Base-by-base conservation (phyloP, 2,888 invertebrate species). In the Lacanobia wlatinum region DNA sequence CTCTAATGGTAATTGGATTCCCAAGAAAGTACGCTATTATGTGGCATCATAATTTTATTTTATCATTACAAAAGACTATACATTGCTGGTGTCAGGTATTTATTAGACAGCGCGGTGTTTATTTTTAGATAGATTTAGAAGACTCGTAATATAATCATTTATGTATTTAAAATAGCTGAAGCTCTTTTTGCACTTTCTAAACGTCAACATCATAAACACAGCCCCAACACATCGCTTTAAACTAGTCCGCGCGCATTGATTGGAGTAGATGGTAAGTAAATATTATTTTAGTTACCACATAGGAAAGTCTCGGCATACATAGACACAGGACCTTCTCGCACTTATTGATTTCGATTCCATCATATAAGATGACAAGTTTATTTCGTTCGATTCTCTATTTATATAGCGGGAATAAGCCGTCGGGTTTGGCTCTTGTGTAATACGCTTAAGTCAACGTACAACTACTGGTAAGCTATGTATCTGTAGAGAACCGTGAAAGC, bases 401-500 rank as follows among this genome's bases (percentile, higher is more conserved):
- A 52, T 59, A 43, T 21, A 73, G 40, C 59, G 23, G 53, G 53
- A 34, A 50, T 55, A 73, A 50, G 56, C 62, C 52, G 56, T 12
- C 40, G 40, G 52, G 50, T 52, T 63, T 58, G 40, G 63, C 38
- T 69, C 53, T 70, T 71, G 55, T 78, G 65, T 63, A 71, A 71
- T 55, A 52, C 50, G 46, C 50, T 71, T 55, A 60, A 61, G 55
- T 69, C 55, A 59, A 70, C n/a, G 48, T 69, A 67, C 28, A 65
- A 60, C 70, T 70, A 79, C 70, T 69, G 61, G 52, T 73, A 69
- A 61, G 62, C 73, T 70, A 76, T 68, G 40, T 62, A 63, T 73
- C 16, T 48, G 48, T 48, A 68, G 59, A 71, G 67, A 74, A 79
- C 77, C 78, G 87, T 81, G 87, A 89, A 90, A 90, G 87, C 79